Base-by-base conservation (phyloP, 2,888 invertebrate genomes). In the Tuta absoluta region DNA sequence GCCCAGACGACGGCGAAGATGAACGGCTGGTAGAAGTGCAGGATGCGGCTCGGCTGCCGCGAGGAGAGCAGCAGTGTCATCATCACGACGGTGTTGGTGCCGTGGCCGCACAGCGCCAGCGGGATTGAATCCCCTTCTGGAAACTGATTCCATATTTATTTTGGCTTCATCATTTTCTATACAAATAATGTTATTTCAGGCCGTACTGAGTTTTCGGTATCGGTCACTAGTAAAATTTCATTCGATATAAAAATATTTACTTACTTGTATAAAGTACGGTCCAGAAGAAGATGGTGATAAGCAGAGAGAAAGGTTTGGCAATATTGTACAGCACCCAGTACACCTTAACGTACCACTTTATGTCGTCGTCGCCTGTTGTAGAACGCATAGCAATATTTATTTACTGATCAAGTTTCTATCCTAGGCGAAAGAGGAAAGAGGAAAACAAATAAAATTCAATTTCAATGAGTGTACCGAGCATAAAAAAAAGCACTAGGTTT, bases 71-170 rank as follows among this genome's bases (percentile, higher is more conserved):
- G 85, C 76, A 97, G 95, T 1, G 95, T 72, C 56, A 96, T 83
- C 93, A 96, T 95, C 70, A 95, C 86, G 10, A 95, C 68, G 0
- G 95, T 94, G 86, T 97, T 97, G 70, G 88, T 64, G 0, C 84
- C 91, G 69, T 92, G 91, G 12, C 89, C 81, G 0, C 85, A 77
- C 7, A 90, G 73, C 71, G 90, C 90, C 37, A 89, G 70, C 0
- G 72, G 80, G 28, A 78, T 76, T 73, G 81, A 79, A 56, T 86
- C 65, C 64, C 89, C 90, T 68, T 87, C 87, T 67, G 86, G 79
- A 28, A 5, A 21, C 49, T 21, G 17, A 49, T 21, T 21, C n/a
- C 10, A 17, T 49, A 12, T n/a, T 49, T 49, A 49, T 21, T 49
- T 28, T 28, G n/a, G n/a, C 17, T 17, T 17, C 7, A 48, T 48